phyloP scores from a whole-genome alignment of 2,888 invertebrate species.

The Dinocampus coccinellae region DNA sequence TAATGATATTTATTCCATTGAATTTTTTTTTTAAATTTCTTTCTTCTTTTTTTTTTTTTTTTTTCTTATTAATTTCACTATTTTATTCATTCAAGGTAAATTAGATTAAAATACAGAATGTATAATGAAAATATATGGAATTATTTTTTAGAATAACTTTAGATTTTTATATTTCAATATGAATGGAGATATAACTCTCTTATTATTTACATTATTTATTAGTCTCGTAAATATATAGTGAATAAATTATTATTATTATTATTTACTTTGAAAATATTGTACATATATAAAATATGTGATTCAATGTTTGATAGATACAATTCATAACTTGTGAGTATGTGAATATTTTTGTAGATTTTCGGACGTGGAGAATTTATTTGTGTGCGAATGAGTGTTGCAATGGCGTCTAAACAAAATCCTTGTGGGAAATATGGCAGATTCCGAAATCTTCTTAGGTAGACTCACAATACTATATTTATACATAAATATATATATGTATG shows the following conservation, averaged over 20 bases:
- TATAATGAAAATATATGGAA: not conserved
- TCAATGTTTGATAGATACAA: too few species aligned
- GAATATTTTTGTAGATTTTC: slow-evolving; percentile 25
- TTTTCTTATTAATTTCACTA: not conserved
- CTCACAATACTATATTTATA: not conserved
- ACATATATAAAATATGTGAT: slow-evolving; percentile 69
- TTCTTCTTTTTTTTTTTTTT: not conserved
- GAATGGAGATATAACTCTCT: not conserved
- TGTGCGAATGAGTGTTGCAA: slow-evolving; percentile 21
- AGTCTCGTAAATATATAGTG: too few species aligned
- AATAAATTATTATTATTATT: not conserved
- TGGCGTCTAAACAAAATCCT: slow-evolving; percentile 59
- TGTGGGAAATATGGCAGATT: slow-evolving; percentile 63
- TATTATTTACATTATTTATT: too few species aligned
- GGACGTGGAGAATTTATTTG: slow-evolving; percentile 13
- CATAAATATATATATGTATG: not conserved
- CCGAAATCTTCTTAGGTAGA: slow-evolving; percentile 58
- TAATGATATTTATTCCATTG: not conserved
- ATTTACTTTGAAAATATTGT: slow-evolving; percentile 47
- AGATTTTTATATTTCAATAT: not conserved
- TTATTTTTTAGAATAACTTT: not conserved
- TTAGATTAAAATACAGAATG: not conserved
- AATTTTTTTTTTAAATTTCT: not conserved
- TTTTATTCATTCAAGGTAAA: not conserved
- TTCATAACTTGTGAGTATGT: not conserved